Evolutionary conservation across 2,888 invertebrate species (phyloP).

Genomic region (Odontothrips loti): DNA sequence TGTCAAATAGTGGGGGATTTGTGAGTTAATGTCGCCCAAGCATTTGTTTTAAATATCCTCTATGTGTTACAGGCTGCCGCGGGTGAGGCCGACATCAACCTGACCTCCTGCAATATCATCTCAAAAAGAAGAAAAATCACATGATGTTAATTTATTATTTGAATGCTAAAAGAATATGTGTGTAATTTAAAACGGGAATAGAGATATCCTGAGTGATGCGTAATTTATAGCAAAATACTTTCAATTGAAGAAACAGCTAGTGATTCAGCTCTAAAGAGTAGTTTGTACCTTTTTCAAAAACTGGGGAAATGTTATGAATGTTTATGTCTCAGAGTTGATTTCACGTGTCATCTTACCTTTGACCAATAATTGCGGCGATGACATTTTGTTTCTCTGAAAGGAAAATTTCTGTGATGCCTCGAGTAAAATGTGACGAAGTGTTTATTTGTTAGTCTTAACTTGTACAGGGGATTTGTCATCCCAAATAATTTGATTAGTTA

Average conservation of each 20-base stretch:
- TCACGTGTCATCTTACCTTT: slow-evolving; percentile 22
- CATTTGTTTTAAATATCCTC: neutral
- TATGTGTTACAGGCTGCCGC: neutral
- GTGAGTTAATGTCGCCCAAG: too few relatives aligned
- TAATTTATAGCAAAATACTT: slow-evolving; percentile 15
- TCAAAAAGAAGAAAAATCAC: neutral
- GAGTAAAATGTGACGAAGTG: neutral
- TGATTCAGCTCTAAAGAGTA: slow-evolving; percentile 20
- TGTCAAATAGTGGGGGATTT: too few relatives aligned
- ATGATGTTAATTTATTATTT: slow-evolving; percentile 21
- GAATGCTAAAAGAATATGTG: neutral
- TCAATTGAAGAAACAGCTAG: slow-evolving; percentile 8
- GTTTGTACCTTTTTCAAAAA: slow-evolving; percentile 2
- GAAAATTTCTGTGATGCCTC: slow-evolving; percentile 25
- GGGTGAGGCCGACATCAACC: neutral
- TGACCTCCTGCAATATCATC: neutral
- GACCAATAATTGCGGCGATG: slow-evolving; percentile 21
- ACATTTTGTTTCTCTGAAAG: slow-evolving; percentile 26
- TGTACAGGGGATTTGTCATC: slow-evolving; percentile 7
- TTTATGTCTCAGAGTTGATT: slow-evolving; percentile 4
- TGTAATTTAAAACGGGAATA: slow-evolving; percentile 18
- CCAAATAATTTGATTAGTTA: slow-evolving; percentile 11
- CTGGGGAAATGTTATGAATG: neutral
- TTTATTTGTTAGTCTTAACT: slow-evolving; percentile 16
- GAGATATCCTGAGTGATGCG: slow-evolving; percentile 14